Evolutionary conservation across 2,797 vertebrate species (phyloP), one percentile per base, ranked within the genome.

Genomic region (Coregonus sp.): DNA sequence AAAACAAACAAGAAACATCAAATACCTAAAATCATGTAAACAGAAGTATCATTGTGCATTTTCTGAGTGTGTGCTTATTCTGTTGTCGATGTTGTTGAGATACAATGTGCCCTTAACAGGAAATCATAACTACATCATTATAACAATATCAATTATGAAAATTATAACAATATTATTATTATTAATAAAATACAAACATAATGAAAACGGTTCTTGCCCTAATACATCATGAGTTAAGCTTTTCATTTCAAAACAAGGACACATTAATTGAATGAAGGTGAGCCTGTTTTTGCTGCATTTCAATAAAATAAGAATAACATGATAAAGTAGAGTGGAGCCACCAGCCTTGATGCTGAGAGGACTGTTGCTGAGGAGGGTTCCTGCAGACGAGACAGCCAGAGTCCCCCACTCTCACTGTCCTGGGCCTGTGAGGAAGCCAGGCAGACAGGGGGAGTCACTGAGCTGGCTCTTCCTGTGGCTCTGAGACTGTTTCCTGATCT

Each of bases 61-160:
- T 87, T 83, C 85, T 87, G 82, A 91, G 89, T 86, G 90, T 95
- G 94, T 94, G 94, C 93, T 94, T 93, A 88, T 90, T 93, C 83
- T 87, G 90, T 88, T 86, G 87, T 89, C 88, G 87, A 88, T 90
- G 89, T 89, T 91, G 89, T 89, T 90, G 90, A 91, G 86, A 92
- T 91, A 90, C 89, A 92, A 94, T 93, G 92, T 94, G 93, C 92
- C 92, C 92, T 92, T 93, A 88, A 92, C 90, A 92, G 92, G 88
- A 93, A 92, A 92, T 89, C 87, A 91, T 88, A 88, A 91, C 91
- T 92, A 93, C 90, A 92, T 84, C 76, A 87, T 92, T 86, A 89
- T 83, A 88, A 89, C 82, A 91, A 92, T 90, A 92, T 89, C 88
- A 90, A 89, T 90, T 89, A 91, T 91, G 90, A 92, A 90, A 93